Conservation (phyloP, 2,888 invertebrate species). For the Tuberolachnus salignus region DNA sequence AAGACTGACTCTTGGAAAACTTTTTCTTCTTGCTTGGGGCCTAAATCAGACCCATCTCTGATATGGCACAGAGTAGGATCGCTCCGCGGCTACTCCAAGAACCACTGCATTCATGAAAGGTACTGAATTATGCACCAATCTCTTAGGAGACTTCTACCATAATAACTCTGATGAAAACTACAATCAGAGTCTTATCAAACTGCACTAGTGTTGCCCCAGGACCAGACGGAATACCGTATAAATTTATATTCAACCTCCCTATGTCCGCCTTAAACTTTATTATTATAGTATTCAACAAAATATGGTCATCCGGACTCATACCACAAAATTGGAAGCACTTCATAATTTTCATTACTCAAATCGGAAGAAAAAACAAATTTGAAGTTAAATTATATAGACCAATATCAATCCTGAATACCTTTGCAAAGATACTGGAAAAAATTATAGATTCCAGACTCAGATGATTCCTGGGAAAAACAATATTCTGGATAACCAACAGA, state of each 20-base stretch:
- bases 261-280: background rate
- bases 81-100: background rate
- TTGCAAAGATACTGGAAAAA: slow-evolving; percentile 7
- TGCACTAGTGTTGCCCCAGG: background rate
- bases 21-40: background rate
- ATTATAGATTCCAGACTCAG: background rate
- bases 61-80: background rate
- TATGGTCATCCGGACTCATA: background rate
- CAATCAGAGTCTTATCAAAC: background rate
- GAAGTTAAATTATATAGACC: slow-evolving; percentile 5
- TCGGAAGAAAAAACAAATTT: slow-evolving; percentile 13
- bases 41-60: background rate
- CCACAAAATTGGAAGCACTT: background rate
- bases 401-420: slow-evolving; percentile 4
- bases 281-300: background rate
- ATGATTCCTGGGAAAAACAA: slow-evolving; percentile 5
- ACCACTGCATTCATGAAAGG: background rate
- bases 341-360: background rate
- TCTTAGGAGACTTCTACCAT: background rate
- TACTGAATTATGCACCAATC: background rate
- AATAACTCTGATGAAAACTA: slow-evolving; percentile 4
- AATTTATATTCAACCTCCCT: background rate
- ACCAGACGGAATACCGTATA: background rate
- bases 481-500: background rate
- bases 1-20: background rate